Conservation (phyloP, 2,888 invertebrate species). For the Netelia fuscicornis region DNA sequence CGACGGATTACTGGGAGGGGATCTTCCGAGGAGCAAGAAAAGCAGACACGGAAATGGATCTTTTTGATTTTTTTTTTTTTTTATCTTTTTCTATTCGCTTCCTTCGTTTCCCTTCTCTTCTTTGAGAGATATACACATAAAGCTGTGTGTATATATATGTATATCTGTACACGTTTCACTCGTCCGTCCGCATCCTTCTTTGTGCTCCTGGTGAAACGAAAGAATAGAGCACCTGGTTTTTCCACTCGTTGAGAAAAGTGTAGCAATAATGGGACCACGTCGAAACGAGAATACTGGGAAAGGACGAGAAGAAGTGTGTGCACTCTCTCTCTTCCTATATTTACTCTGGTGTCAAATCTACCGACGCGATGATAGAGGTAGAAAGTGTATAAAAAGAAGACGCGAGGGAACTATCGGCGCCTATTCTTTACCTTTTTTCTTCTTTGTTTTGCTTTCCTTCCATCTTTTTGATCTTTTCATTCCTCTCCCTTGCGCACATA, state of each 20-base stretch:
- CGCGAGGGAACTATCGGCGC: not conserved
- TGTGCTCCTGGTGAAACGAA: slow-evolving; percentile 4
- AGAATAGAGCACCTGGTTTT: slow-evolving; percentile 44
- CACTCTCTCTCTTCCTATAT: slow-evolving; percentile 35
- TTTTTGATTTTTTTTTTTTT: slow-evolving; percentile 4
- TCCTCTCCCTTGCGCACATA: not conserved
- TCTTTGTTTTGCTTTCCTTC: not conserved
- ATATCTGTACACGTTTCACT: not conserved
- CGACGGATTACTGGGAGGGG: not conserved
- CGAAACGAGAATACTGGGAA: slow-evolving; percentile 15
- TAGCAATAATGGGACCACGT: slow-evolving; percentile 44
- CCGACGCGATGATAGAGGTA: slow-evolving; percentile 11
- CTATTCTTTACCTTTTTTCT: not conserved
- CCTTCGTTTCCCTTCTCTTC: not conserved
- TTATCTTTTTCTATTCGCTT: not conserved
- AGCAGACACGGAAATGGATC: slow-evolving; percentile 28
- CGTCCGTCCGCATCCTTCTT: not conserved
- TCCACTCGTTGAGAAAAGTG: slow-evolving; percentile 51
- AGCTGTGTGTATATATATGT: not conserved
- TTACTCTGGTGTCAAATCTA: slow-evolving; percentile 47
- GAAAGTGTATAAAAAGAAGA: slow-evolving; percentile 5
- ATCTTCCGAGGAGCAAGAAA: not conserved
- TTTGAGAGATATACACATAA: not conserved
- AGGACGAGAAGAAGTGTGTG: slow-evolving; percentile 6
- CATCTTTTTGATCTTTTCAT: not conserved